Evolutionary conservation across 2,888 invertebrate genomes (phyloP).

Genomic region (Sinelater perroti): DNA sequence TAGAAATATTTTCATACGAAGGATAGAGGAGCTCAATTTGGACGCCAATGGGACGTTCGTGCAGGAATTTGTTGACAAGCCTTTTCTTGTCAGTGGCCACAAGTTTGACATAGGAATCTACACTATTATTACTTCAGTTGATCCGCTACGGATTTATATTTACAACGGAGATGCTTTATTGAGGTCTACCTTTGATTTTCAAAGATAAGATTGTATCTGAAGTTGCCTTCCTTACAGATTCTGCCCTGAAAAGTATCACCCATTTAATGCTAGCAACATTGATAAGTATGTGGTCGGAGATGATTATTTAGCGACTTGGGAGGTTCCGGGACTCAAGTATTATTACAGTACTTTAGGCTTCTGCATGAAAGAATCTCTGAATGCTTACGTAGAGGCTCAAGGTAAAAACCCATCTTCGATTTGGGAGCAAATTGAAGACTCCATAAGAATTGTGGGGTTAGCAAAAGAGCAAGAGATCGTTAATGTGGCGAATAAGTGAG

Average conservation of each 20-base stretch:
- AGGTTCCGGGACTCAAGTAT: conserved; percentile 79
- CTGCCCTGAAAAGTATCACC: conserved; percentile 88
- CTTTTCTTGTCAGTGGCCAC: conserved; percentile 88
- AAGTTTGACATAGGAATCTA: conserved; percentile 98
- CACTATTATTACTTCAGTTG: conserved; percentile 87
- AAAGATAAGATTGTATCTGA: background rate
- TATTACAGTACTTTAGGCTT: conserved; percentile 77
- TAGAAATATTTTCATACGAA: conserved; percentile 82
- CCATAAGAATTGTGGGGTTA: conserved; percentile 75
- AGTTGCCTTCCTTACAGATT: conserved; percentile 72
- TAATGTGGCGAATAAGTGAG: conserved; percentile 63
- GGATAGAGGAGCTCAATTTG: conserved; percentile 75
- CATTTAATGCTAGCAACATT: conserved; percentile 80
- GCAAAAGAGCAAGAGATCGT: conserved; percentile 78
- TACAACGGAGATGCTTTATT: conserved; percentile 90
- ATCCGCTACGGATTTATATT: conserved; percentile 89
- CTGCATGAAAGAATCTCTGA: conserved; percentile 87
- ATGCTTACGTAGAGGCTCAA: conserved; percentile 73
- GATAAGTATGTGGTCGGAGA: conserved; percentile 95
- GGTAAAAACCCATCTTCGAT: conserved; percentile 76
- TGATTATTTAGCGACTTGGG: conserved; percentile 94
- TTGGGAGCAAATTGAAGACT: conserved; percentile 83
- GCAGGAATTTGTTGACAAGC: conserved; percentile 89
- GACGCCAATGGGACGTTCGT: conserved; percentile 79
- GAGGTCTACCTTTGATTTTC: conserved; percentile 66